phyloP scores from a whole-genome alignment of 2,113 vertebrate genomes.

The Xiphorhynchus elegans region DNA sequence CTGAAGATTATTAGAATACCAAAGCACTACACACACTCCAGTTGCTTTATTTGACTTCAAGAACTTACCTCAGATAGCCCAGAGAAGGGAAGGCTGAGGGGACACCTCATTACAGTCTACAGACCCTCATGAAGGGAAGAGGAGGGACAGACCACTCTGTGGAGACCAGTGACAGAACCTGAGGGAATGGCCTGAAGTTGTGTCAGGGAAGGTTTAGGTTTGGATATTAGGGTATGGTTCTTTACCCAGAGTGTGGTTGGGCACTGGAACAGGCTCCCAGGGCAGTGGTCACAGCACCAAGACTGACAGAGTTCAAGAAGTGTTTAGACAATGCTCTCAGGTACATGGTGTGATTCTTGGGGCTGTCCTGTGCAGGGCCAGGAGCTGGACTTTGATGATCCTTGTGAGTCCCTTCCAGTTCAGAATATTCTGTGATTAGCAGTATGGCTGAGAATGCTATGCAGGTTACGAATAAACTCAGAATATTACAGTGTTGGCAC shows the following conservation, averaged over 20 bases:
- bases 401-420: neutral
- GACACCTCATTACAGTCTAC: neutral
- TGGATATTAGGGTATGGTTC: neutral
- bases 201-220: neutral
- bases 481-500: neutral
- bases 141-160: neutral
- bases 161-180: neutral
- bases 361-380: neutral
- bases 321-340: neutral
- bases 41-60: neutral
- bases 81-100: neutral
- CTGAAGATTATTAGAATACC: neutral
- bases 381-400: fast-evolving
- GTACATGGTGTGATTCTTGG: neutral
- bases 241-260: neutral
- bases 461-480: neutral
- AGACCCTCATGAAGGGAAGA: neutral
- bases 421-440: neutral
- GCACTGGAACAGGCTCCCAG: neutral
- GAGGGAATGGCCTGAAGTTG: neutral
- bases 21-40: neutral
- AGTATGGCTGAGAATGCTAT: neutral
- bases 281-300: neutral
- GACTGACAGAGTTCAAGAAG: neutral
- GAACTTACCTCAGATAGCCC: neutral